Percentiles rank a stretch among this genome's conserved stretches.
Evolutionary conservation across 92 coral and sea anemone genomes (phyloP).

Genomic region (Umimayanthus kanabou): DNA sequence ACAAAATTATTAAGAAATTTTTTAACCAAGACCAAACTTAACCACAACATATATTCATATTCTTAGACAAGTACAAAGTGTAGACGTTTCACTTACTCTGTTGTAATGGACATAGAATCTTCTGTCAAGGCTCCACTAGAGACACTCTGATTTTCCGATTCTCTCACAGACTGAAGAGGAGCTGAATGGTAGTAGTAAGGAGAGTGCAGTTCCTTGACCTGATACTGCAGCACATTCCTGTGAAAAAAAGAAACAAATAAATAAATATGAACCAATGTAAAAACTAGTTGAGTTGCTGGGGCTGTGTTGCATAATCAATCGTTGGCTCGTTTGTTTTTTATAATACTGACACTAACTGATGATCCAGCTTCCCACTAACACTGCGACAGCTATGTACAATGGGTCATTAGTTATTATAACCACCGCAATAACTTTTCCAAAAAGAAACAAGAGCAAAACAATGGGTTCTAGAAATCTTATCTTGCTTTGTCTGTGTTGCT

Average conservation of each 20-base stretch:
- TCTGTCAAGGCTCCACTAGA: slow-evolving; percentile 98
- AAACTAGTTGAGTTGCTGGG: neutral
- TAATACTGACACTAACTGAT: neutral
- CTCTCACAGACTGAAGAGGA: slow-evolving; percentile 83
- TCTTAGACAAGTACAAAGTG: neutral
- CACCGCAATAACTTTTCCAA: neutral
- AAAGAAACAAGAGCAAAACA: too few species aligned
- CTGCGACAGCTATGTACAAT: neutral
- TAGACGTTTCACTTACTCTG: slow-evolving; percentile 61
- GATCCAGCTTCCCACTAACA: neutral
- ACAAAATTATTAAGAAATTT: too few species aligned
- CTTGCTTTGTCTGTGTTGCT: neutral
- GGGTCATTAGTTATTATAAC: neutral
- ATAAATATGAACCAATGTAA: neutral
- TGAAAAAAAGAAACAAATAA: slow-evolving; percentile 1
- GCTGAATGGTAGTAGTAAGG: slow-evolving; percentile 81
- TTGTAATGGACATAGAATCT: slow-evolving; percentile 83
- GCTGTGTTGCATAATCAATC: neutral
- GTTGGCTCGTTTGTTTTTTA: neutral
- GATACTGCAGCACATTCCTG: slow-evolving; percentile 75
- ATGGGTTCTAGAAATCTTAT: neutral
- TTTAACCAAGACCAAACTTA: too few species aligned
- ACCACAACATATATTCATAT: too few species aligned
- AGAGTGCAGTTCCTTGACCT: slow-evolving; percentile 65
- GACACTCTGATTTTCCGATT: slow-evolving; percentile 90